Conservation (phyloP, 2,888 invertebrate genomes). For the Parnassius glacialis region DNA sequence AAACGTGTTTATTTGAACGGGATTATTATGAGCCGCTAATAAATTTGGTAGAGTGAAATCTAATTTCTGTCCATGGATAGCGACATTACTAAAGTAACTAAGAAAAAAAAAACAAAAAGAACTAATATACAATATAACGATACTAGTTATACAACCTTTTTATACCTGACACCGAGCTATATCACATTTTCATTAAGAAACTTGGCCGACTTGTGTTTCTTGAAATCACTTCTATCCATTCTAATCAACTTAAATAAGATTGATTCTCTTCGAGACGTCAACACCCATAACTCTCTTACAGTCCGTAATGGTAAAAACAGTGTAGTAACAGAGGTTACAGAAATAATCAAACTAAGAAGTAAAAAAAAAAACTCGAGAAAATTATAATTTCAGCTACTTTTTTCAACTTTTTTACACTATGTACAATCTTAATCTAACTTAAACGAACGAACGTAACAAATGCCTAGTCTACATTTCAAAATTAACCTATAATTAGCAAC, state of each 20-base stretch:
- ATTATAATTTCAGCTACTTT: slow-evolving; percentile 12
- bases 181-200: slow-evolving; percentile 51
- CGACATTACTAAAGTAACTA: background rate
- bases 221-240: slow-evolving; percentile 5
- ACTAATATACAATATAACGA: slow-evolving; percentile 29
- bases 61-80: background rate
- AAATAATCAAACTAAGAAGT: background rate
- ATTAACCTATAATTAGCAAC: slow-evolving; percentile 11
- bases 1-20: too few species aligned
- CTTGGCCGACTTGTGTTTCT: slow-evolving; percentile 41
- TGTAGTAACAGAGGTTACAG: slow-evolving; percentile 1
- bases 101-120: slow-evolving; percentile 9
- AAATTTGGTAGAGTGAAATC: too few species aligned
- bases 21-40: too few species aligned
- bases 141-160: slow-evolving; percentile 38
- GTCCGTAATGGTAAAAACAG: slow-evolving; percentile 1
- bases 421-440: slow-evolving; percentile 24
- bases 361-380: slow-evolving; percentile 13
- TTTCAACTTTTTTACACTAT: slow-evolving; percentile 24
- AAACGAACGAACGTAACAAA: slow-evolving; percentile 21
- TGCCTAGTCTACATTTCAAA: slow-evolving; percentile 17
- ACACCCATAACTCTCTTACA: background rate
- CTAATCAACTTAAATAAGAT: too few species aligned
- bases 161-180: slow-evolving; percentile 39
- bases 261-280: too few species aligned